Percentiles rank a stretch among this genome's conserved stretches.
These are phyloP conservation scores for Mionectes macconnelli DNA, from an alignment of 2,113 vertebrate genomes.

Conservation along the genomic window DNA sequence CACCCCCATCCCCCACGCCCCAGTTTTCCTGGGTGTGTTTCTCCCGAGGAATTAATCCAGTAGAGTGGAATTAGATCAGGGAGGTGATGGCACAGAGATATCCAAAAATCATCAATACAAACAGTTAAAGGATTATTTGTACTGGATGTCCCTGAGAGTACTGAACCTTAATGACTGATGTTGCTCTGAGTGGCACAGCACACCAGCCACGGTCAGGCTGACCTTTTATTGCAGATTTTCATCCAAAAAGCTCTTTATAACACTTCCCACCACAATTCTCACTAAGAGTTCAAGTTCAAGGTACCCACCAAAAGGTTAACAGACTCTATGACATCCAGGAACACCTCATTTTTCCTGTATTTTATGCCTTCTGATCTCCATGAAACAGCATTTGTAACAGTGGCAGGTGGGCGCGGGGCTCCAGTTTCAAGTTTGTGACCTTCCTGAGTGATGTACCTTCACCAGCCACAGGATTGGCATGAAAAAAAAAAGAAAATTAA, in stretches of 20 bases:
- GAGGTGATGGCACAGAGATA: fast-evolving
- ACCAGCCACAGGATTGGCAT: background rate
- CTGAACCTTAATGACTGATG: background rate
- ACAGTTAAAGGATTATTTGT: background rate
- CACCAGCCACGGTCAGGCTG: background rate
- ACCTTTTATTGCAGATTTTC: background rate
- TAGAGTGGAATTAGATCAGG: background rate
- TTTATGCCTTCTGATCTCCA: constrained; percentile 99
- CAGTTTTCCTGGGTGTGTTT: background rate
- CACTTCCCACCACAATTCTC: background rate
- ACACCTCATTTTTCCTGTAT: constrained; percentile 98
- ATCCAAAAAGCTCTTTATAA: background rate
- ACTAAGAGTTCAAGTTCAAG: background rate
- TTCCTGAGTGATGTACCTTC: constrained; percentile 98
- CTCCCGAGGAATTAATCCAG: background rate
- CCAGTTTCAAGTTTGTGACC: constrained; percentile 98
- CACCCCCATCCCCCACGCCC: fast-evolving
- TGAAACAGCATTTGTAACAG: constrained; percentile 96
- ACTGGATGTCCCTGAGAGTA: too few species aligned
- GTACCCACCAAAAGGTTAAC: constrained; percentile 93
- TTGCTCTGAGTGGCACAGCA: background rate
- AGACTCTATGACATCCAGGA: constrained; percentile 98
- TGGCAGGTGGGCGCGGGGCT: constrained; percentile 95
- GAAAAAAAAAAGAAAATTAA: background rate
- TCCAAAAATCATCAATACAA: background rate